Conservation (phyloP, 2,113 vertebrate species). For the Empidonax traillii region DNA sequence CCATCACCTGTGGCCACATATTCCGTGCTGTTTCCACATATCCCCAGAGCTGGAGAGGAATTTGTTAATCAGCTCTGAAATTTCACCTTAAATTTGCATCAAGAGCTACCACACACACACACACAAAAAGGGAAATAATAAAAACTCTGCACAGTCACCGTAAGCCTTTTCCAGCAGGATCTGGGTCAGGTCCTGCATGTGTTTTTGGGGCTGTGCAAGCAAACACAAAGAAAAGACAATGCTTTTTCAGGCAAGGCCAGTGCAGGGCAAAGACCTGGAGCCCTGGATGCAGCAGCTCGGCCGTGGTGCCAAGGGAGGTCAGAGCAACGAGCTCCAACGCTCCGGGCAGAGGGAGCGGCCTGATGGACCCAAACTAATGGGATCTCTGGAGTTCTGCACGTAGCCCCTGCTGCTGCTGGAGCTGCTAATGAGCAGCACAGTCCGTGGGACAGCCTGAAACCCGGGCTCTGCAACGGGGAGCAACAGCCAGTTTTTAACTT, state of each 20-base stretch:
- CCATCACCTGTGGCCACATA: too few relatives aligned
- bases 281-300: not conserved
- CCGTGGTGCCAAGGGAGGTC: not conserved
- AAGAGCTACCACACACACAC: not conserved
- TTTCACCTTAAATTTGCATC: not conserved
- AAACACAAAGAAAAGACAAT: not conserved
- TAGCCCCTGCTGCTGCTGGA: not conserved
- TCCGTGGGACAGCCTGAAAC: not conserved
- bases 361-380: not conserved
- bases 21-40: not conserved
- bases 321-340: accelerated
- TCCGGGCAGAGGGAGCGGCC: not conserved
- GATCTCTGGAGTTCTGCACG: not conserved
- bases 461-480: not conserved
- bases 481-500: not conserved
- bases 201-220: not conserved
- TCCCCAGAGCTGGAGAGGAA: not conserved
- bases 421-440: not conserved
- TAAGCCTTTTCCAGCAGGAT: not conserved
- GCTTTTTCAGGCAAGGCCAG: not conserved
- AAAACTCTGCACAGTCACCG: not conserved
- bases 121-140: not conserved
- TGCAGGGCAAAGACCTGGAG: accelerated
- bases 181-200: not conserved
- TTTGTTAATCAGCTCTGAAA: not conserved